phyloP scores from a whole-genome alignment of 2,888 invertebrate genomes.

The Sphecodes monilicornis region DNA sequence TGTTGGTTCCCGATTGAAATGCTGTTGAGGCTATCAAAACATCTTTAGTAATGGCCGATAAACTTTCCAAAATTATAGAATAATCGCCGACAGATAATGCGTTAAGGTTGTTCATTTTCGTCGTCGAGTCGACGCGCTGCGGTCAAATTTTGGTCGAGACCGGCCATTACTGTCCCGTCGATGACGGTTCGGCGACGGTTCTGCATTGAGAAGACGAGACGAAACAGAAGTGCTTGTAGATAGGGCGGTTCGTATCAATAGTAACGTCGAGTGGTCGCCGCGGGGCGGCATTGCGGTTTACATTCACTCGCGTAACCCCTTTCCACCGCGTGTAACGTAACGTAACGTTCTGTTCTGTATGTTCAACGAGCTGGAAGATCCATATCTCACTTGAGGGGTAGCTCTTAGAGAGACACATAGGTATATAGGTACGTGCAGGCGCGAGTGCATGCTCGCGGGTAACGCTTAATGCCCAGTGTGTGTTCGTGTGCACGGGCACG shows the following conservation, averaged over 20 bases:
- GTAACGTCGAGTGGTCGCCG: slow-evolving; percentile 65
- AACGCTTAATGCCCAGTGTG: slow-evolving; percentile 43
- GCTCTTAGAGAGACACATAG: slow-evolving; percentile 70
- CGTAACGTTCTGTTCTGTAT: slow-evolving; percentile 76
- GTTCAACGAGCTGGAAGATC: slow-evolving; percentile 82
- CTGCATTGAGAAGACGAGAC: slow-evolving; percentile 21
- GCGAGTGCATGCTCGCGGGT: slow-evolving; percentile 55
- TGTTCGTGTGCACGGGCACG: slow-evolving; percentile 32
- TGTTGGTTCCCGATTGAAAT: too few species aligned
- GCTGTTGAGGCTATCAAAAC: too few species aligned
- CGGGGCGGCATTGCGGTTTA: slow-evolving; percentile 69
- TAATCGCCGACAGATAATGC: too few species aligned
- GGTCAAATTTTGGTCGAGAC: neutral
- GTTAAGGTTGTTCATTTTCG: neutral
- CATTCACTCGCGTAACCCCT: slow-evolving; percentile 63
- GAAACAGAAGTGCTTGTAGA: slow-evolving; percentile 34
- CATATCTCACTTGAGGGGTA: slow-evolving; percentile 80
- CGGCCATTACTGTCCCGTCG: neutral
- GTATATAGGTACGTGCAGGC: slow-evolving; percentile 35
- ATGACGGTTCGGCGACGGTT: slow-evolving; percentile 19
- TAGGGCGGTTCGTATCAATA: slow-evolving; percentile 61
- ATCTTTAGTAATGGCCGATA: too few species aligned
- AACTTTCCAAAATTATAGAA: too few species aligned
- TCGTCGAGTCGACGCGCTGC: neutral
- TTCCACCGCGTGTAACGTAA: slow-evolving; percentile 52